A percentile compares a stretch with the other conserved stretches of the same genome.
phyloP scores from a whole-genome alignment of 2,113 vertebrate genomes.

The rat (Rattus norvegicus) region GRCr8 NC_086019.1:210139501-210140000 shows the following conservation, averaged over 20 bases:
- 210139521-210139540: neutral
- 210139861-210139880: neutral
- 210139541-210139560: neutral
- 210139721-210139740: neutral
- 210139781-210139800: neutral
- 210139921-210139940: conserved; percentile 99
- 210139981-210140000: conserved; percentile 83
- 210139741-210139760: neutral
- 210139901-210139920: conserved; percentile 79
- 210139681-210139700: neutral
- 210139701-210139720: neutral
- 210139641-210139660: neutral
- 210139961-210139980: conserved; percentile 99
- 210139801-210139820: neutral
- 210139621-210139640: neutral
- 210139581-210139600: no score
- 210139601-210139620: neutral
- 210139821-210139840: rapidly evolving
- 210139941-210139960: conserved; percentile 99
- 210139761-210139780: neutral
- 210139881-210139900: rapidly evolving
- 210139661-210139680: neutral
- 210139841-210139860: rapidly evolving
- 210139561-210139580: neutral
- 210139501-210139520: rapidly evolving